Conservation (phyloP, 2,797 vertebrate species). For the Gallinago solitaria region DNA sequence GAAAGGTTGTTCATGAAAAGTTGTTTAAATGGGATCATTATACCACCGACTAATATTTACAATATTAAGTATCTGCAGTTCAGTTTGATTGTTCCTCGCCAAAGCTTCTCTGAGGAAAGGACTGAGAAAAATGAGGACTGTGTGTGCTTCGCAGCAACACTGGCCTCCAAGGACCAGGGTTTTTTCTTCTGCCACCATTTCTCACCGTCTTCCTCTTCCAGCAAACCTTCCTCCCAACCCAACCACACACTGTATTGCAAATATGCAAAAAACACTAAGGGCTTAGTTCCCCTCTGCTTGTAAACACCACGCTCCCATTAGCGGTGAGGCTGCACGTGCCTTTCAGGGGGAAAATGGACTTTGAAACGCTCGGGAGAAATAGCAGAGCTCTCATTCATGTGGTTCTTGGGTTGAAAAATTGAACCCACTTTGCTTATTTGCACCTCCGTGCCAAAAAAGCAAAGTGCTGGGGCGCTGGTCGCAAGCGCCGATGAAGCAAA, state of each 20-base stretch:
- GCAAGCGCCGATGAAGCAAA: slow-evolving; percentile 49
- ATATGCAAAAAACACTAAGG: slow-evolving; percentile 53
- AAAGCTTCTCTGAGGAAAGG: background rate
- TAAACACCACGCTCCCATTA: slow-evolving; percentile 49
- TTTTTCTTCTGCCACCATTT: background rate
- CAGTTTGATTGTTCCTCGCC: background rate
- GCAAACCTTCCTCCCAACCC: slow-evolving; percentile 3
- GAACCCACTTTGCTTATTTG: slow-evolving; percentile 37
- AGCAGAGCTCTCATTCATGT: slow-evolving; percentile 51
- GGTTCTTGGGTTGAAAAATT: slow-evolving; percentile 53
- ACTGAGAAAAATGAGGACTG: background rate
- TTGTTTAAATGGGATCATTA: slow-evolving; percentile 40
- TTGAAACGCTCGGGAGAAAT: slow-evolving; percentile 48
- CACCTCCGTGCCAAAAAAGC: background rate
- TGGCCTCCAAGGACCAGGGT: background rate
- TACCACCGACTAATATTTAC: background rate
- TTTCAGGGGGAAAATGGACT: slow-evolving; percentile 50
- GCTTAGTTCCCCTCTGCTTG: slow-evolving; percentile 60
- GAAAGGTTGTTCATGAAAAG: slow-evolving; percentile 21
- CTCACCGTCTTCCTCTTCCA: background rate
- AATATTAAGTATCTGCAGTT: background rate
- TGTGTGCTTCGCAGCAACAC: background rate
- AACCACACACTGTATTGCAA: background rate
- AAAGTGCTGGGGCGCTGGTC: background rate
- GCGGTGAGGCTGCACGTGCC: slow-evolving; percentile 11